A percentile compares a stretch with the other conserved stretches of the same genome.
Conservation (phyloP, 2,797 vertebrate species). For the Valencia hispanica region DNA sequence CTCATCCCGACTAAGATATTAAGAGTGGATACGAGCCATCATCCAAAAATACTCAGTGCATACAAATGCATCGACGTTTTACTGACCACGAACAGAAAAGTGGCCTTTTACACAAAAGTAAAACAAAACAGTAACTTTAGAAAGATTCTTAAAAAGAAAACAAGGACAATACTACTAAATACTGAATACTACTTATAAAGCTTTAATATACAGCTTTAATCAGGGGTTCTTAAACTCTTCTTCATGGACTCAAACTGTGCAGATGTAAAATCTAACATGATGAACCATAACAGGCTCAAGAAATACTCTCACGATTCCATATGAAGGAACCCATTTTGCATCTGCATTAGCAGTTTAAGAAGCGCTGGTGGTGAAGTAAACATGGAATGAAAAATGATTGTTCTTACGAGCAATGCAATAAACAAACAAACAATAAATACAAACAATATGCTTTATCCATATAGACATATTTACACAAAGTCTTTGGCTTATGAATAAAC, state of each 20-base stretch:
- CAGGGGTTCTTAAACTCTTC: slow-evolving; percentile 75
- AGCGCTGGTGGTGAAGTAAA: slow-evolving; percentile 84
- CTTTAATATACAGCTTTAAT: slow-evolving; percentile 84
- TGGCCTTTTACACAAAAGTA: slow-evolving; percentile 84
- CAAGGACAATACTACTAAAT: slow-evolving; percentile 86
- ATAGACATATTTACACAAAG: slow-evolving; percentile 99
- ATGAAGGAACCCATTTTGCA: slow-evolving; percentile 36
- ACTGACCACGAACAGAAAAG: slow-evolving; percentile 81
- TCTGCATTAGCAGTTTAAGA: slow-evolving; percentile 53
- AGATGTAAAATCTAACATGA: slow-evolving; percentile 10
- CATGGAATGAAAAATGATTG: slow-evolving; percentile 86
- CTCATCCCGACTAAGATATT: slow-evolving; percentile 48
- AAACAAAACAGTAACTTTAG: slow-evolving; percentile 86
- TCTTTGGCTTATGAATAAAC: slow-evolving; percentile 99
- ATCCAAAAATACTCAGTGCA: slow-evolving; percentile 50
- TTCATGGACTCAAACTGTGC: slow-evolving; percentile 48
- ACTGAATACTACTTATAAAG: slow-evolving; percentile 91
- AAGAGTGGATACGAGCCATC: slow-evolving; percentile 55
- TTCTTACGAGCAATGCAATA: slow-evolving; percentile 96
- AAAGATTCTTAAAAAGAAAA: slow-evolving; percentile 78
- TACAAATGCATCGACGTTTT: slow-evolving; percentile 50
- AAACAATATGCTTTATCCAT: slow-evolving; percentile 97
- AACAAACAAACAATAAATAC: slow-evolving; percentile 99
- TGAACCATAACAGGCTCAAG: slow-evolving; percentile 25
- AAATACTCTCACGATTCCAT: slow-evolving; percentile 24